Conservation (phyloP, 2,113 vertebrate species). For the Anolis carolinensis region DNA sequence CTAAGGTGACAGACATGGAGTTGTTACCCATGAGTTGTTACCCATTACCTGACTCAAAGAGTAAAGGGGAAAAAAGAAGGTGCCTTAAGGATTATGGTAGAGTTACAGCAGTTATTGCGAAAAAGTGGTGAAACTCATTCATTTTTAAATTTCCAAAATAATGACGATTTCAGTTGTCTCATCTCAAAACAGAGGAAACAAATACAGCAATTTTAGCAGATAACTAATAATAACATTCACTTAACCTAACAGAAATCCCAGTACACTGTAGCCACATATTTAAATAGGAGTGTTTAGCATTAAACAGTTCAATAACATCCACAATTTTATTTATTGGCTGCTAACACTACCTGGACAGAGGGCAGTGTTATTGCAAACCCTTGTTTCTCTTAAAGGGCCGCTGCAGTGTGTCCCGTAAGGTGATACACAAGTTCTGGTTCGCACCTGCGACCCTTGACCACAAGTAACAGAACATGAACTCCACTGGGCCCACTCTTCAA, state of each 20-base stretch:
- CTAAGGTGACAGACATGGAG: not conserved
- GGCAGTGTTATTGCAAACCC: conserved; percentile 99
- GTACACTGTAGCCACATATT: conserved; percentile 35
- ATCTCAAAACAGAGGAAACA: not conserved
- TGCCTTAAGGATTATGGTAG: not conserved
- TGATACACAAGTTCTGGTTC: conserved; percentile 99
- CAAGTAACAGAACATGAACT: conserved; percentile 99
- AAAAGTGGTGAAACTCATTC: not conserved
- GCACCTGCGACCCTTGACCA: conserved; percentile 99
- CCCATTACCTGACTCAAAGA: not conserved
- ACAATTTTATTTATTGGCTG: conserved; percentile 87
- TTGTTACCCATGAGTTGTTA: not conserved
- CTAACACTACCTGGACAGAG: conserved; percentile 99
- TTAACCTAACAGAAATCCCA: conserved; percentile 45
- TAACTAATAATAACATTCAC: conserved; percentile 57
- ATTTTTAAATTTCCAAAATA: not conserved
- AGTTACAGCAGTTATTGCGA: not conserved
- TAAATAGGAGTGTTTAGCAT: conserved; percentile 69
- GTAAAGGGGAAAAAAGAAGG: not conserved
- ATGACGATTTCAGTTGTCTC: not conserved
- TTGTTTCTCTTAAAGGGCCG: conserved; percentile 99
- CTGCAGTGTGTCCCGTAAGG: conserved; percentile 99
- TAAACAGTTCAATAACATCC: conserved; percentile 81
- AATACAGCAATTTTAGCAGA: conserved; percentile 47
- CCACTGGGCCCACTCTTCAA: conserved; percentile 99